phyloP scores from a whole-genome alignment of 2,113 vertebrate genomes.

The Nothoprocta pentlandii region DNA sequence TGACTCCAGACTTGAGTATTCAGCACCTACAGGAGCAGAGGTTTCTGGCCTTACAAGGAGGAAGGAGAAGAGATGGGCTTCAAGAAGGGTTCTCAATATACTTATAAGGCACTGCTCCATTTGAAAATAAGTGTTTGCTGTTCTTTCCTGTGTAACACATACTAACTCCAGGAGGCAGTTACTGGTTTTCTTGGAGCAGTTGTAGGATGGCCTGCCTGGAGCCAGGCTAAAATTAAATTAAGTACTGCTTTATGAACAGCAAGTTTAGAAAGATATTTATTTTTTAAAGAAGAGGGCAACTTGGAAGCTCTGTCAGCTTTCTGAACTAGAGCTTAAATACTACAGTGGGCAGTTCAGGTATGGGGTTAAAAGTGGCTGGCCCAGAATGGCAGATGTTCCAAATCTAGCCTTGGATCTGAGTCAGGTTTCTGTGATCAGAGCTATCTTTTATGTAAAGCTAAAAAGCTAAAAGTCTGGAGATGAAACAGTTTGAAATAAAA shows the following conservation, averaged over 20 bases:
- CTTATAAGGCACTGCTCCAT: neutral
- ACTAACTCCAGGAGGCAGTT: neutral
- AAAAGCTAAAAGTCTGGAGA: constrained; percentile 1
- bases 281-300: neutral
- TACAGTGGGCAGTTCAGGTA: neutral
- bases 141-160: neutral
- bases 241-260: neutral
- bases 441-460: constrained; percentile 20
- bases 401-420: neutral
- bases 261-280: neutral
- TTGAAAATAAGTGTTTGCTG: neutral
- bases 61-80: neutral
- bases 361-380: neutral
- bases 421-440: neutral
- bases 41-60: neutral
- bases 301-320: neutral
- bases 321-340: neutral
- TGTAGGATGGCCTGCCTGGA: neutral
- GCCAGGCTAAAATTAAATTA: neutral
- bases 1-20: neutral
- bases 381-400: neutral
- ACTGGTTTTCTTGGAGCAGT: neutral
- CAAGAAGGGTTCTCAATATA: neutral
- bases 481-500: constrained; percentile 38
- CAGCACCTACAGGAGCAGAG: neutral